A percentile compares a stretch with the other conserved stretches of the same genome.
These are phyloP conservation scores for Danio kyathit DNA, from an alignment of 2,797 vertebrate genomes.

Conservation along the genomic window DNA sequence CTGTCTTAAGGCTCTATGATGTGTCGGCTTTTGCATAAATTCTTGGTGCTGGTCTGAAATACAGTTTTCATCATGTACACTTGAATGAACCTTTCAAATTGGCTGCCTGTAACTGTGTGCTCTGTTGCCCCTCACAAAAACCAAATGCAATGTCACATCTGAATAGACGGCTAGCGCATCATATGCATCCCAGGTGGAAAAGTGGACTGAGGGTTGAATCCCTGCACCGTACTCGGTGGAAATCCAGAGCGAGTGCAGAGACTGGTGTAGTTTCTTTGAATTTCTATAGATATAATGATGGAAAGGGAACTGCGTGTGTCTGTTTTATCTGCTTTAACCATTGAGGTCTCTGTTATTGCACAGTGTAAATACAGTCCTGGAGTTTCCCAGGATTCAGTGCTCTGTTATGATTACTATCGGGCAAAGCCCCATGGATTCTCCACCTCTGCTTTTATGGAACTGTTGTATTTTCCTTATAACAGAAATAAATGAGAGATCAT, in stretches of 20 bases:
- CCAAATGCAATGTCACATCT: constrained; percentile 61
- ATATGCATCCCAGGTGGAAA: constrained; percentile 54
- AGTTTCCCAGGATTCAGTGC: constrained; percentile 75
- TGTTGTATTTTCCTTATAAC: constrained; percentile 85
- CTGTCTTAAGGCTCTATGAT: constrained; percentile 43
- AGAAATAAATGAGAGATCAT: constrained; percentile 81
- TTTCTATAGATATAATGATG: constrained; percentile 67
- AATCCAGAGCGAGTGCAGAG: constrained; percentile 8
- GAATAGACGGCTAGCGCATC: constrained; percentile 48
- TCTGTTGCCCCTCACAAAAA: constrained; percentile 46
- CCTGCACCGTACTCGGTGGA: constrained; percentile 10
- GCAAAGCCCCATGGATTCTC: constrained; percentile 72
- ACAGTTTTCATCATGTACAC: constrained; percentile 65
- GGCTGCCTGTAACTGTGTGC: constrained; percentile 52
- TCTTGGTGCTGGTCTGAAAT: constrained; percentile 66
- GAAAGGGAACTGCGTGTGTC: constrained; percentile 65
- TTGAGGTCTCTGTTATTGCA: constrained; percentile 76
- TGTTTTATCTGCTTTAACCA: constrained; percentile 71
- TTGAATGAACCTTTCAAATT: constrained; percentile 56
- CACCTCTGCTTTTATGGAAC: constrained; percentile 79
- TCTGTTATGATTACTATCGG: constrained; percentile 69
- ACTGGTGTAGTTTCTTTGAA: constrained; percentile 63
- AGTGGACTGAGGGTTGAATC: constrained; percentile 38
- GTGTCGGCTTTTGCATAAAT: constrained; percentile 66
- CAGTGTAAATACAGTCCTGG: constrained; percentile 82